Evolutionary conservation across 2,888 invertebrate genomes (phyloP).

Genomic region (Scelioninae gen. 1): DNA sequence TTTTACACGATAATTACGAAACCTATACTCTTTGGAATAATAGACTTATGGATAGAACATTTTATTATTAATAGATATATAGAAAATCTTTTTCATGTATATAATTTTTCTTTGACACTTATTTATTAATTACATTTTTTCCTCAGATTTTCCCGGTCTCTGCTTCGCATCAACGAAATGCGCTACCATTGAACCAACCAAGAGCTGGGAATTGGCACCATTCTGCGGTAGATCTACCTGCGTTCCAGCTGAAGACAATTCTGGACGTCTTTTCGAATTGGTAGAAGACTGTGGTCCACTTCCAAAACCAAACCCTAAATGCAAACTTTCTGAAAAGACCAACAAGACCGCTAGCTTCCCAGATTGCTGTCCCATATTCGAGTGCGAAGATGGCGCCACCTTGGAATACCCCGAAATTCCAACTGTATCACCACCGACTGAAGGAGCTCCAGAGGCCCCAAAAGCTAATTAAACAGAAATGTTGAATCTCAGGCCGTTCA

Average conservation of each 20-base stretch:
- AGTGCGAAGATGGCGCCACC: constrained; percentile 93
- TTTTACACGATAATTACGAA: too few species aligned
- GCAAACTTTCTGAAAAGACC: constrained; percentile 94
- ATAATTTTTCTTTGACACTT: too few species aligned
- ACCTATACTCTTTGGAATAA: too few species aligned
- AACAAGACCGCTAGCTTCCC: constrained; percentile 96
- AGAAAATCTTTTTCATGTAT: too few species aligned
- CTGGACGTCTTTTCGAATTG: constrained; percentile 91
- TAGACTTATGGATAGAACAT: too few species aligned
- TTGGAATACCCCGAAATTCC: constrained; percentile 94
- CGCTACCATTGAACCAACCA: constrained; percentile 93
- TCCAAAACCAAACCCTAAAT: constrained; percentile 93
- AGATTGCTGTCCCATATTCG: constrained; percentile 93
- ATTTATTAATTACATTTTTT: too few species aligned
- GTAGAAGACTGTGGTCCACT: constrained; percentile 96
- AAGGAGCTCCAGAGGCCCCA: constrained; percentile 76
- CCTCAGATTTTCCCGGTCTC: constrained; percentile 93
- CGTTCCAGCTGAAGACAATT: constrained; percentile 90
- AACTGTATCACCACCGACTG: constrained; percentile 85
- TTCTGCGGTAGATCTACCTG: constrained; percentile 97
- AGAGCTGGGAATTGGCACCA: constrained; percentile 93
- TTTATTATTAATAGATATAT: too few species aligned
- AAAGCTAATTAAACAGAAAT: constrained; percentile 58
- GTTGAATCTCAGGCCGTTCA: background rate
- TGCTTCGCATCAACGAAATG: constrained; percentile 96